Evolutionary conservation across 2,797 vertebrate genomes (phyloP).

Genomic region (Clamator glandarius): DNA sequence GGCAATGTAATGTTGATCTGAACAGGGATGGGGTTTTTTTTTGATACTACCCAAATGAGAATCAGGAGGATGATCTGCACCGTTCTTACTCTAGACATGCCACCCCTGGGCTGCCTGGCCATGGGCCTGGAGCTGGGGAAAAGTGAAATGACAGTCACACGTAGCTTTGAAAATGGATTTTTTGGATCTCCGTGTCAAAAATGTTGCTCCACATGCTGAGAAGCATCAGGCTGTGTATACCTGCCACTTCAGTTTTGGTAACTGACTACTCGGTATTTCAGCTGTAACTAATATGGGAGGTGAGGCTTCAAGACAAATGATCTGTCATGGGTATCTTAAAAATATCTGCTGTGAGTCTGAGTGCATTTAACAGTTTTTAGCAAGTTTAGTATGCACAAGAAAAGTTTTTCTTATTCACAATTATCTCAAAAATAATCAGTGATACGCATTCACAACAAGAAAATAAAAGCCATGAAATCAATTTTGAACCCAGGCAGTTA

Average conservation of each 20-base stretch:
- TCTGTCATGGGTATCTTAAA: neutral
- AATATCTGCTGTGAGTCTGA: neutral
- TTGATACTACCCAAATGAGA: neutral
- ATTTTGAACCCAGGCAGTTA: neutral
- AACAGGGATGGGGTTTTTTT: neutral
- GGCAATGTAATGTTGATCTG: neutral
- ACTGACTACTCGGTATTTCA: neutral
- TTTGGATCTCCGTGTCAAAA: neutral
- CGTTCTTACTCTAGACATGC: accelerated
- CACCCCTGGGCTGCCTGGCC: neutral
- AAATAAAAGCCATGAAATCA: neutral
- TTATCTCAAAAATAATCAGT: neutral
- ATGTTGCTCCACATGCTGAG: neutral
- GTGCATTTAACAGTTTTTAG: neutral
- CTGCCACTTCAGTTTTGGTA: neutral
- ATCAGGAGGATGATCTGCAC: neutral
- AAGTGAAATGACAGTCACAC: neutral
- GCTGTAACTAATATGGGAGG: neutral
- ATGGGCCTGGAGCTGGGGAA: neutral
- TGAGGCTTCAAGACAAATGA: neutral
- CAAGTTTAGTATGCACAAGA: neutral
- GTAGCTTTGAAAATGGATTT: neutral
- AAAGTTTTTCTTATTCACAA: neutral
- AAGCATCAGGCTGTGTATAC: neutral
- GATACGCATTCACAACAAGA: neutral